phyloP scores from a whole-genome alignment of 2,888 invertebrate species.

The Hetaerina titia region DNA sequence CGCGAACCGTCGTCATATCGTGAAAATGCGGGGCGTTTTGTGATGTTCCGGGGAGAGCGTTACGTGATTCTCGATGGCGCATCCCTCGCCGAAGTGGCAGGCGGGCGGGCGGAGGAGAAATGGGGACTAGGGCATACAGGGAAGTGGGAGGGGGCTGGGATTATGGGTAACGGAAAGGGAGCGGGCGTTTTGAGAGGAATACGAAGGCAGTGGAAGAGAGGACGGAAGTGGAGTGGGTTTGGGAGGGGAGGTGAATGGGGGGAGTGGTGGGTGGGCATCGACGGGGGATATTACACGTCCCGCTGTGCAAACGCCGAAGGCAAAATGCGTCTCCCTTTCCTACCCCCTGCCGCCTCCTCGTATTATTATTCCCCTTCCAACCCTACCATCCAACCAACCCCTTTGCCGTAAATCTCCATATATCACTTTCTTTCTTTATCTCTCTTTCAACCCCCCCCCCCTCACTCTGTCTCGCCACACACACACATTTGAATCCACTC shows the following conservation, averaged over 20 bases:
- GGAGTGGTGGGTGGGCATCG: not conserved
- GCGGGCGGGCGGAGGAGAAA: not conserved
- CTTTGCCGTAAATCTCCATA: not conserved
- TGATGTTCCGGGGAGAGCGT: not conserved
- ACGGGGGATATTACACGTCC: not conserved
- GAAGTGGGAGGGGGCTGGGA: not conserved
- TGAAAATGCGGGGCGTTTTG: not conserved
- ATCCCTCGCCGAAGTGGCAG: not conserved
- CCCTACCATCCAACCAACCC: not conserved
- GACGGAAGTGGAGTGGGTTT: not conserved
- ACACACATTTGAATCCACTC: not conserved
- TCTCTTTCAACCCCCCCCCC: not conserved
- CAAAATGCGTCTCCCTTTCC: not conserved
- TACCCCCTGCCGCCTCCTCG: not conserved
- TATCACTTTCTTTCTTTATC: not conserved
- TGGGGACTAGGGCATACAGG: not conserved
- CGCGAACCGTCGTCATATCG: not conserved
- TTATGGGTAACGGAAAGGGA: not conserved
- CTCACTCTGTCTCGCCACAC: not conserved
- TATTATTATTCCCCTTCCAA: not conserved
- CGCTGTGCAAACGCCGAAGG: not conserved
- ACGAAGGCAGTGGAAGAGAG: not conserved
- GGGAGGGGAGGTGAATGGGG: not conserved
- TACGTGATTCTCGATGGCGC: not conserved
- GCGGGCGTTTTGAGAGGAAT: not conserved